Evolutionary conservation across 2,797 vertebrate species (phyloP).

Genomic region (Gobionotothen gibberifrons): DNA sequence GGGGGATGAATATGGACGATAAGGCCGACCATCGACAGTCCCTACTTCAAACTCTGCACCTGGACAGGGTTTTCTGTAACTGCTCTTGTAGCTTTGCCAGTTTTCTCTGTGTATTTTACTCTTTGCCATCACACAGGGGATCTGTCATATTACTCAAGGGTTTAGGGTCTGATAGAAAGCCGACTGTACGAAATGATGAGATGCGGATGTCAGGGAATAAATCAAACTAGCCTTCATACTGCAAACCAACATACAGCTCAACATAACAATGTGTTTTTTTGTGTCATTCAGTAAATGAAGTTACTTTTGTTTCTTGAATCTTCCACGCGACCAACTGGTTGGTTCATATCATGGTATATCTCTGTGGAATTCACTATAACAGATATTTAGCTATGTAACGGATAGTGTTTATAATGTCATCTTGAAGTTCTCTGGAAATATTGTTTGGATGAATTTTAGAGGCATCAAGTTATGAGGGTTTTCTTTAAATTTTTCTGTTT

Average conservation of each 20-base stretch:
- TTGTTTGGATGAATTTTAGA: conserved; percentile 61
- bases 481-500: conserved; percentile 66
- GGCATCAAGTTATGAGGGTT: conserved; percentile 46
- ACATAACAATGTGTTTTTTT: conserved; percentile 63
- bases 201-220: conserved; percentile 68
- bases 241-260: conserved; percentile 80
- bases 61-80: conserved; percentile 71
- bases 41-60: conserved; percentile 55
- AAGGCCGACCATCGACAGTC: conserved; percentile 42
- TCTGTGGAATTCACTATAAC: conserved; percentile 77
- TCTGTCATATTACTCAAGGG: conserved; percentile 42
- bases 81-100: conserved; percentile 61
- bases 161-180: conserved; percentile 50
- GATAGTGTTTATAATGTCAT: conserved; percentile 70
- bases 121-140: conserved; percentile 60
- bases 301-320: conserved; percentile 73
- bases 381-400: conserved; percentile 72
- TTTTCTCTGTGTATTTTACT: conserved; percentile 67
- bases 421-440: conserved; percentile 50
- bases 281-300: conserved; percentile 49
- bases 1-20: conserved; percentile 39
- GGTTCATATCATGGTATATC: conserved; percentile 72
- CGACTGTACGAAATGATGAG: conserved; percentile 41
- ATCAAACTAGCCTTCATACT: conserved; percentile 78
- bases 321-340: conserved; percentile 52